phyloP scores from a whole-genome alignment of 2,113 vertebrate genomes.

The Grammomys dolichurus region DNA sequence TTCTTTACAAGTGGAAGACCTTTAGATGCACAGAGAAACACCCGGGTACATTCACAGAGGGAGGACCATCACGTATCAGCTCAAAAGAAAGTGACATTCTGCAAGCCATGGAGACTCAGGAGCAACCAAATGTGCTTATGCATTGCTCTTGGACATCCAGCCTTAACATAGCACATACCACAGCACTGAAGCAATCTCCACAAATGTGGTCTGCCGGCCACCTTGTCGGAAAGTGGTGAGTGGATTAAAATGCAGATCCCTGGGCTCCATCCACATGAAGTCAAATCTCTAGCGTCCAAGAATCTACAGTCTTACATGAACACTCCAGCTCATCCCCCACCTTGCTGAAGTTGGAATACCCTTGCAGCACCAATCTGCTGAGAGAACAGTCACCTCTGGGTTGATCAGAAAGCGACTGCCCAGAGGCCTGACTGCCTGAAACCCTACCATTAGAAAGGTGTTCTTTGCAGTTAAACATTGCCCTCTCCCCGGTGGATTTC shows the following conservation, averaged over 20 bases:
- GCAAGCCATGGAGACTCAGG: background rate
- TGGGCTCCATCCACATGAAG: background rate
- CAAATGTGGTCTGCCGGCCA: background rate
- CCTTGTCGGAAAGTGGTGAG: slow-evolving; percentile 40
- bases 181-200: background rate
- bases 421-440: background rate
- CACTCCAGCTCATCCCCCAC: background rate
- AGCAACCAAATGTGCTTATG: background rate
- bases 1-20: background rate
- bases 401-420: slow-evolving; percentile 35
- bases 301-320: background rate
- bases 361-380: background rate
- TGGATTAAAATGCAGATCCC: background rate
- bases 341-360: background rate
- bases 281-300: background rate
- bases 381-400: slow-evolving; percentile 28
- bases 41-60: background rate
- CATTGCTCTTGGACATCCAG: slow-evolving; percentile 4
- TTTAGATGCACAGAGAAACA: background rate
- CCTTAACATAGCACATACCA: background rate
- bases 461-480: slow-evolving; percentile 67
- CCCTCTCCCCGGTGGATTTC: slow-evolving; percentile 66
- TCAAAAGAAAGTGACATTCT: background rate
- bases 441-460: slow-evolving; percentile 42
- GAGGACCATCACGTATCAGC: background rate